Conservation (phyloP, 1,140 invertebrate genomes). For the Trichonephila clavata region DNA sequence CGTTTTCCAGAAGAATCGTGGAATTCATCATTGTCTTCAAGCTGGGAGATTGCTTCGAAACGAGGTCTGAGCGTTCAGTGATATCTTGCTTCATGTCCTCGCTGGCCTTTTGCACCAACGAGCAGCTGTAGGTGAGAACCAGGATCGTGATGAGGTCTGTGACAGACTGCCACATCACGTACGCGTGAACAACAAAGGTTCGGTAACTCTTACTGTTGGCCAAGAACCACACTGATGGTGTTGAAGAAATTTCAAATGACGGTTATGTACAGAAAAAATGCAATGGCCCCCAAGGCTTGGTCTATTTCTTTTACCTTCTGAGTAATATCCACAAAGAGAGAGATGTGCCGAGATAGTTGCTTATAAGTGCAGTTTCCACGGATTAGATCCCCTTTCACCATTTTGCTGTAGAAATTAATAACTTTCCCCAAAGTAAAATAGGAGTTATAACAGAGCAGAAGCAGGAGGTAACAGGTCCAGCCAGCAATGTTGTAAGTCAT, state of each 20-base stretch:
- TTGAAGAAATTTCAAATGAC: constrained; percentile 44
- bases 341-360: not conserved
- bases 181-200: not conserved
- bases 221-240: constrained; percentile 7
- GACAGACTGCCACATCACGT: not conserved
- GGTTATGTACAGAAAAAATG: not conserved
- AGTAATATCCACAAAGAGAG: not conserved
- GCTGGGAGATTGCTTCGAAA: not conserved
- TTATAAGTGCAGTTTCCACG: not conserved
- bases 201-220: not conserved
- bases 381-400: not conserved
- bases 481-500: constrained; percentile 5
- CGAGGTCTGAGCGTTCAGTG: not conserved
- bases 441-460: constrained; percentile 19
- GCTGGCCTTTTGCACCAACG: not conserved
- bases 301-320: not conserved
- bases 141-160: not conserved
- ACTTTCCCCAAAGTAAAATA: not conserved
- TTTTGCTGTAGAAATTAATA: not conserved
- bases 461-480: not conserved
- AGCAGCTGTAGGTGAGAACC: not conserved
- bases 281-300: not conserved
- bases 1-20: not conserved
- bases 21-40: not conserved
- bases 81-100: not conserved